phyloP scores from a whole-genome alignment of 2,113 vertebrate genomes.

The Perognathus longimembris region DNA sequence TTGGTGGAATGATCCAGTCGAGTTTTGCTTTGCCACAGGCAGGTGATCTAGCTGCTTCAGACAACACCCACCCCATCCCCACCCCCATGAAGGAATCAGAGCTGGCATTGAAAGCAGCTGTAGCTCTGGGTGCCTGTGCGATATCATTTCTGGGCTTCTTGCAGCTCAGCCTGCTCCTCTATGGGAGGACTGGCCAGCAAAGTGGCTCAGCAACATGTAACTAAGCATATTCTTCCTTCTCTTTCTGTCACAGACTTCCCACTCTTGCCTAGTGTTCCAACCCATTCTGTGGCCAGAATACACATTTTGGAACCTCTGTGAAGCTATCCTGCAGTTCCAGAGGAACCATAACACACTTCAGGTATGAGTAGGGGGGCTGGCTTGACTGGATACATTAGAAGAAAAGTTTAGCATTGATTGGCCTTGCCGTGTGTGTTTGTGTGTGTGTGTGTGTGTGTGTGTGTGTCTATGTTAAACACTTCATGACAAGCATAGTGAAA shows the following conservation, averaged over 20 bases:
- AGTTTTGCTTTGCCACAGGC: not conserved
- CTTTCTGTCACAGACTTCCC: conserved; percentile 91
- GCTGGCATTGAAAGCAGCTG: not conserved
- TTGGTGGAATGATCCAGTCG: conserved; percentile 39
- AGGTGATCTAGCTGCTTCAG: conserved; percentile 56
- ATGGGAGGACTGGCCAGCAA: not conserved
- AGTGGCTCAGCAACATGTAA: not conserved
- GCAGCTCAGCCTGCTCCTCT: not conserved
- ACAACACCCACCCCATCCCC: not conserved
- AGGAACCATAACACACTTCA: conserved; percentile 93
- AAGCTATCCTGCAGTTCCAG: conserved; percentile 96
- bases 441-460: too few species aligned
- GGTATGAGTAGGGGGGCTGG: conserved; percentile 85
- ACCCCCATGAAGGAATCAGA: not conserved
- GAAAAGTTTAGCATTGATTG: not conserved
- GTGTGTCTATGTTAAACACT: not conserved
- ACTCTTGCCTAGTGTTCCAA: conserved; percentile 98
- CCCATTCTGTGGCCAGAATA: conserved; percentile 98
- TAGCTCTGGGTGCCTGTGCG: not conserved
- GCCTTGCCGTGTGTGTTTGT: too few species aligned
- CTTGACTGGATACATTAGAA: not conserved
- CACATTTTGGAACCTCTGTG: conserved; percentile 98
- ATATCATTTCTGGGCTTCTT: not conserved
- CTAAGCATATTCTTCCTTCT: conserved; percentile 62
- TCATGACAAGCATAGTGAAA: not conserved